phyloP scores from a whole-genome alignment of 2,797 vertebrate genomes.

The Hippoglossus hippoglossus region DNA sequence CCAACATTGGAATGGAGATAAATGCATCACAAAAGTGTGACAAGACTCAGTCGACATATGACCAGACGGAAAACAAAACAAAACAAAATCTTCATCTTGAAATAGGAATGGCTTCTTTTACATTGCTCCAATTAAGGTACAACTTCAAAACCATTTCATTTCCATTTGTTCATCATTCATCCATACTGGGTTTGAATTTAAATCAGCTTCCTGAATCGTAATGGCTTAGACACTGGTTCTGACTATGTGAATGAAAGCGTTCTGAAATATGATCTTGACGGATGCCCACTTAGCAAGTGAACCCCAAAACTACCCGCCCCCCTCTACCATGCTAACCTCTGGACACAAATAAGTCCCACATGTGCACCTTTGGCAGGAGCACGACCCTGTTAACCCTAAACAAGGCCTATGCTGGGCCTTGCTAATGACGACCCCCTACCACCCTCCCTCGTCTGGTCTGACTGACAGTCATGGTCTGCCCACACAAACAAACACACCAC shows the following conservation, averaged over 20 bases:
- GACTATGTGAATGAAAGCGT: conserved; percentile 48
- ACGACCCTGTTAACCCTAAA: conserved; percentile 85
- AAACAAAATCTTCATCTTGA: background rate
- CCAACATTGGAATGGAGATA: background rate
- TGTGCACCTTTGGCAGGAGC: conserved; percentile 82
- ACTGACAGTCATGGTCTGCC: conserved; percentile 66
- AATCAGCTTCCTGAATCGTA: conserved; percentile 56
- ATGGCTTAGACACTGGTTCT: conserved; percentile 23
- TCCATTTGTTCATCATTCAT: conserved; percentile 14
- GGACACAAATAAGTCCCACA: conserved; percentile 83
- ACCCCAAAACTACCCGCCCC: conserved; percentile 35
- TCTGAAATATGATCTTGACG: conserved; percentile 72
- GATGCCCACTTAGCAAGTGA: conserved; percentile 64
- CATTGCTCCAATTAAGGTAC: background rate
- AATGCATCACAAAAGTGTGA: background rate
- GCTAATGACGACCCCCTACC: conserved; percentile 57
- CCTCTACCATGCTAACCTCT: conserved; percentile 62
- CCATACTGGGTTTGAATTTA: conserved; percentile 34
- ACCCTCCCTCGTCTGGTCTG: conserved; percentile 52
- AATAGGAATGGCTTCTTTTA: background rate
- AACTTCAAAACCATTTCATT: background rate
- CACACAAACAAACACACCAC: conserved; percentile 72
- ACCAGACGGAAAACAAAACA: background rate
- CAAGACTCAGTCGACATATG: background rate
- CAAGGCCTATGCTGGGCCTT: conserved; percentile 64